A percentile compares a stretch with the other conserved stretches of the same genome.
phyloP scores from a whole-genome alignment of 2,888 invertebrate genomes.

The Carpatolechia fugitivella region DNA sequence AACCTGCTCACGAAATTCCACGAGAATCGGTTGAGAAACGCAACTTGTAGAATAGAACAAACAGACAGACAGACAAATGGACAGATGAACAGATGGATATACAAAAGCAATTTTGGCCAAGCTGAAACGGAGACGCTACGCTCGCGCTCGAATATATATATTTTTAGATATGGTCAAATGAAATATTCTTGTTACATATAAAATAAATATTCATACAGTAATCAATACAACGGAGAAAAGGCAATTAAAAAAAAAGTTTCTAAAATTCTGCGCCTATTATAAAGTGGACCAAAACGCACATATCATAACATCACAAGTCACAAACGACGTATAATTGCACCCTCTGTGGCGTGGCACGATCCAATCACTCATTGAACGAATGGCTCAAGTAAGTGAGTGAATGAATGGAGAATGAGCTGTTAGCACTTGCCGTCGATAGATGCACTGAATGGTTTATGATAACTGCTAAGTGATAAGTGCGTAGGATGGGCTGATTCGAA shows the following conservation, averaged over 20 bases:
- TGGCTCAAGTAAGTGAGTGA: conserved; percentile 34
- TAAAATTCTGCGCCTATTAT: not conserved
- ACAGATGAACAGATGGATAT: no score
- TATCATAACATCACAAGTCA: not conserved
- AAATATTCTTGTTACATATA: no score
- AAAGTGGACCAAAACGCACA: not conserved
- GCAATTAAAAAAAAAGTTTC: not conserved
- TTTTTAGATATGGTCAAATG: no score
- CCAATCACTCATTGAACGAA: conserved; percentile 33
- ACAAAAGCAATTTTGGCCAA: no score
- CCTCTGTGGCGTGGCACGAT: conserved; percentile 24
- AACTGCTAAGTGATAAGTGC: conserved; percentile 14
- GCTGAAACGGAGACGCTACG: no score
- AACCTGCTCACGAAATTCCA: no score
- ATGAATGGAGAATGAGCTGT: conserved; percentile 51
- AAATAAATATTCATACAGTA: no score
- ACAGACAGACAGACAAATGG: no score
- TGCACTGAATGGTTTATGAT: conserved; percentile 20
- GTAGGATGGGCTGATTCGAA: not conserved
- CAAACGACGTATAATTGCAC: conserved; percentile 25
- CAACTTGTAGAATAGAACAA: no score
- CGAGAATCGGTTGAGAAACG: no score
- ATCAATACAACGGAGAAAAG: no score
- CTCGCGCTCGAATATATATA: no score
- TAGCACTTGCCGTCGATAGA: conserved; percentile 35